Evolutionary conservation across 2,113 vertebrate species (phyloP).

Genomic region (Crocuta crocuta): DNA sequence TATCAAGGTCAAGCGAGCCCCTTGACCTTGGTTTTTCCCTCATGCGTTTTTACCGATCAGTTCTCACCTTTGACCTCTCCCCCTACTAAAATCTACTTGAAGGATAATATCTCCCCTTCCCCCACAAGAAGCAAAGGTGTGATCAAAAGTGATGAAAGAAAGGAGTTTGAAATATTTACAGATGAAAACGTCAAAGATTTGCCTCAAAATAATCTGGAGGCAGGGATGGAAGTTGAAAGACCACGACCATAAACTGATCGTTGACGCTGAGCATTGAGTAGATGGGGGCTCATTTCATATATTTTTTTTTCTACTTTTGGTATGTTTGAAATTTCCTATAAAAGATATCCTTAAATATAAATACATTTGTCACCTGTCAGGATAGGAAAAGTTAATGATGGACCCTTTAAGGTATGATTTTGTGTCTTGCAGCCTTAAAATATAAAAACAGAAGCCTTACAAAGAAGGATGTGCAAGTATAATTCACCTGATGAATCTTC

Average conservation of each 20-base stretch:
- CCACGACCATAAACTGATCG: not conserved
- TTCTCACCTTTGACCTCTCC: not conserved
- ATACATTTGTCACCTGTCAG: not conserved
- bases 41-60: not conserved
- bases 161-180: not conserved
- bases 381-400: not conserved
- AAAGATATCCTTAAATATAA: not conserved
- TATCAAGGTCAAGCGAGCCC: not conserved
- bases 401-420: not conserved
- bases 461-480: not conserved
- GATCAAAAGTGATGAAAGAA: not conserved
- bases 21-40: not conserved
- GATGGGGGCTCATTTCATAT: not conserved
- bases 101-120: not conserved
- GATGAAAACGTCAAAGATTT: not conserved
- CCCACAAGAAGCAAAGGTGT: not conserved
- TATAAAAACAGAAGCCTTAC: not conserved
- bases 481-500: not conserved
- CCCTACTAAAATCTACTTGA: not conserved
- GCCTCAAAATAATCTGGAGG: not conserved
- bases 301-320: not conserved
- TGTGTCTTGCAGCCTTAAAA: not conserved
- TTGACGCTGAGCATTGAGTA: not conserved
- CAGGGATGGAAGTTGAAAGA: not conserved
- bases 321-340: not conserved